phyloP scores from a whole-genome alignment of 2,888 invertebrate species.

The Adelphocoris suturalis region DNA sequence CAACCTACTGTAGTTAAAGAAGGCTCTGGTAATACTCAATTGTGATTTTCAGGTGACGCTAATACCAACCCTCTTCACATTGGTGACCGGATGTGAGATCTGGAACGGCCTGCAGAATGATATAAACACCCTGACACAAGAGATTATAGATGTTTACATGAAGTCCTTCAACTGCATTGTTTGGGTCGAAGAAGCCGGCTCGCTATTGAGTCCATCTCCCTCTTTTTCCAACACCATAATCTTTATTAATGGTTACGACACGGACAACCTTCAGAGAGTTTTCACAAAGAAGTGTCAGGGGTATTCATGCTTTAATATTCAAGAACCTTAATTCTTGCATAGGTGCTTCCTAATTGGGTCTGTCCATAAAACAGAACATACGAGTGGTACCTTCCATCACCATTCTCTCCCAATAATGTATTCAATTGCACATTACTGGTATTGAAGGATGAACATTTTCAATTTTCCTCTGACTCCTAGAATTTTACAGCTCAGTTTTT shows the following conservation, averaged over 20 bases:
- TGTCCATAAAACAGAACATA: not conserved
- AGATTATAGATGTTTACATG: conserved; percentile 14
- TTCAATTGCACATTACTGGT: too few relatives aligned
- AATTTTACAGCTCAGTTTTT: too few relatives aligned
- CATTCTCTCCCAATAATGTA: too few relatives aligned
- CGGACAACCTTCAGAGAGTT: not conserved
- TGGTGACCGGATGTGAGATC: not conserved
- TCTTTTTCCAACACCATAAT: not conserved
- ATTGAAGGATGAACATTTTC: too few relatives aligned
- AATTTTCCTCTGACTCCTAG: too few relatives aligned
- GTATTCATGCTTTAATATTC: not conserved
- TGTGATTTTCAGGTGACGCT: not conserved
- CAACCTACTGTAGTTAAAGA: too few relatives aligned
- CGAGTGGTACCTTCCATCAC: too few relatives aligned
- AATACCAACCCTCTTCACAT: not conserved
- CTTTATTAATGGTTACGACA: not conserved
- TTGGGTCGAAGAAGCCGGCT: not conserved
- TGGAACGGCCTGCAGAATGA: not conserved
- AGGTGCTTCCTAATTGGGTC: too few relatives aligned
- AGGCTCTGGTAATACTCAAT: too few relatives aligned
- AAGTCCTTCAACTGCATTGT: conserved; percentile 44
- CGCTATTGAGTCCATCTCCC: not conserved
- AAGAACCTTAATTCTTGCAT: not conserved
- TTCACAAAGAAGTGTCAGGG: conserved; percentile 38
- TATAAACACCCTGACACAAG: not conserved